Evolutionary conservation across 2,888 invertebrate species (phyloP).

Genomic region (Noctua pronuba): DNA sequence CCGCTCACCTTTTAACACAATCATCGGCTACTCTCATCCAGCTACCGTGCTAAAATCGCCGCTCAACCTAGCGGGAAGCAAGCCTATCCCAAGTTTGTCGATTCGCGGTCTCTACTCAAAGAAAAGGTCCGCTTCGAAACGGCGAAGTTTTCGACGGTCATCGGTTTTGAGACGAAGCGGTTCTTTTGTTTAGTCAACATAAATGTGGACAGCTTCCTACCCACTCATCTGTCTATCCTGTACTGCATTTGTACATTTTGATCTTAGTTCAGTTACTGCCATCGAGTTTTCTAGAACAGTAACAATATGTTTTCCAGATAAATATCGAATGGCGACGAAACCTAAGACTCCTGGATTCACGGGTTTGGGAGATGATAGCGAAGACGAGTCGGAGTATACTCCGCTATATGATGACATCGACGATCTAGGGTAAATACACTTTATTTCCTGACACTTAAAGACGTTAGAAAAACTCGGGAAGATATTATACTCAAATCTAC

Average conservation of each 20-base stretch:
- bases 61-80: background rate
- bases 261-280: background rate
- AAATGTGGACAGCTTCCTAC: background rate
- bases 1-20: background rate
- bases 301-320: constrained; percentile 64
- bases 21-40: background rate
- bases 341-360: constrained; percentile 76
- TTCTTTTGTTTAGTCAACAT: background rate
- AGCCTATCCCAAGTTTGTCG: background rate
- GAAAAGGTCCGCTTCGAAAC: background rate
- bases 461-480: background rate
- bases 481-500: constrained; percentile 20
- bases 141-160: background rate
- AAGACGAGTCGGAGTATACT: constrained; percentile 82
- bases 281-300: background rate
- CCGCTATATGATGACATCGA: constrained; percentile 84
- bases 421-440: constrained; percentile 81
- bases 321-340: constrained; percentile 77
- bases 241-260: background rate
- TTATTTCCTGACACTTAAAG: background rate
- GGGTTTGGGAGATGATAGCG: constrained; percentile 79
- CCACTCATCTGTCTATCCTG: background rate
- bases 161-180: background rate
- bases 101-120: background rate
- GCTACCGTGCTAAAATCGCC: background rate